Base-by-base conservation (phyloP, 2,888 invertebrate species). In the Brassicogethes aeneus region DNA sequence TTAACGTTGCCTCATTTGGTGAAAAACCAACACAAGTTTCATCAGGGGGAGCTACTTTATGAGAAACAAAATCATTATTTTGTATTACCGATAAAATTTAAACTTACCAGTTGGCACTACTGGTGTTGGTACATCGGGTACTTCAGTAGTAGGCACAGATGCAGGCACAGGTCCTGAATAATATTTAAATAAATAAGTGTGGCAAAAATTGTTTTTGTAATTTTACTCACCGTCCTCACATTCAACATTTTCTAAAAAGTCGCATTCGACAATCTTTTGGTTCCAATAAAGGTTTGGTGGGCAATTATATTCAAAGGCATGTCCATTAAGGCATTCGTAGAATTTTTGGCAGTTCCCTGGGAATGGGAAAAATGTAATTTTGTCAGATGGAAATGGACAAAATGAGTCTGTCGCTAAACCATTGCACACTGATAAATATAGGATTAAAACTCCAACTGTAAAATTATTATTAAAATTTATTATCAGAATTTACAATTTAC, bases 271-370 rank as follows among this genome's bases (percentile, higher is more conserved):
- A 3, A 41, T 39, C 15, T 39, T 40, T 37, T 46, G 37, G 31
- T 46, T 38, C 46, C 46, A 46, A 39, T 41, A 46, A 3, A 44
- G 35, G 10, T 41, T 43, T 16, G 12, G 15, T 3, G 40, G 43
- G 31, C 46, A 46, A 7, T 14, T 8, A 38, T 43, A 41, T 34
- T 41, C 34, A 34, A 37, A 41, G 2, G 39, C 39, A 10, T 37
- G 12, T 2, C 41, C 39, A 13, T 37, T 8, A 16, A 34, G 42
- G 23, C 46, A 46, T 39, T 46, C 41, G 3, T 41, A 36, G 16
- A 40, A 46, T 12, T 31, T 13, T 10, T 34, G 12, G 13, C 46
- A 46, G 7, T 37, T 17, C 2, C 1, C 14, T 2, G 44, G 44
- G 30, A 41, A 41, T 5, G 44, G 44, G 33, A 40, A 39, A 16